Percentiles rank a stretch among this genome's conserved stretches.
Conservation (phyloP, 1,140 invertebrate species). For the Drosophila kurseongensis region DNA sequence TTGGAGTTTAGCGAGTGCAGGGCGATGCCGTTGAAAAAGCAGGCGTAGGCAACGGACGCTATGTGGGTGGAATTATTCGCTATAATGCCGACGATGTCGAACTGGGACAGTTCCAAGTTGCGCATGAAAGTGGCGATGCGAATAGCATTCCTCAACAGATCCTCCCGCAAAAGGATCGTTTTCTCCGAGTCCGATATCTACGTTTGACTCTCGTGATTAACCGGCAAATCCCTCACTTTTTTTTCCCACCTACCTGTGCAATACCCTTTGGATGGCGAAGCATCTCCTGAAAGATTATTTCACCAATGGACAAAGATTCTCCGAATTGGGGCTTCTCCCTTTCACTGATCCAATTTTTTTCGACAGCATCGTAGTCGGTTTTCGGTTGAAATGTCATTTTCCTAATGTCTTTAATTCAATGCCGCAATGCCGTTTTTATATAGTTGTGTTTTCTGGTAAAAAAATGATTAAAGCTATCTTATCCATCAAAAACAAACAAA, state of each 20-base stretch:
- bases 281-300: conserved; percentile 36
- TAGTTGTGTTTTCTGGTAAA: too few relatives aligned
- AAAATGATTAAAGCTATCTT: too few relatives aligned
- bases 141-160: conserved; percentile 19
- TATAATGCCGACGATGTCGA: conserved; percentile 50
- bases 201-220: background rate
- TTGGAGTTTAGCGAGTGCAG: conserved; percentile 24
- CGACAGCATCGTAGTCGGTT: conserved; percentile 11
- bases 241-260: conserved; percentile 17
- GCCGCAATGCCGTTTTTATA: too few relatives aligned
- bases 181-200: conserved; percentile 40
- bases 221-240: too few relatives aligned
- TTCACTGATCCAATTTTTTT: conserved; percentile 20
- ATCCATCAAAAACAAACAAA: too few relatives aligned
- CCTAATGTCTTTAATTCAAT: too few relatives aligned
- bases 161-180: conserved; percentile 15
- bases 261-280: conserved; percentile 17
- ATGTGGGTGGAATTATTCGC: conserved; percentile 53
- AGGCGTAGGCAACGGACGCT: conserved; percentile 46
- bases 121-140: conserved; percentile 21
- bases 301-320: conserved; percentile 27
- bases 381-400: conserved; percentile 11
- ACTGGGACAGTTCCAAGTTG: conserved; percentile 12
- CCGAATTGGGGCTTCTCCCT: background rate
- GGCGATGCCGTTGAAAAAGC: conserved; percentile 61